A percentile compares a stretch with the other conserved stretches of the same genome.
Evolutionary conservation across 2,888 invertebrate genomes (phyloP).

Genomic region (Operophtera brumata): DNA sequence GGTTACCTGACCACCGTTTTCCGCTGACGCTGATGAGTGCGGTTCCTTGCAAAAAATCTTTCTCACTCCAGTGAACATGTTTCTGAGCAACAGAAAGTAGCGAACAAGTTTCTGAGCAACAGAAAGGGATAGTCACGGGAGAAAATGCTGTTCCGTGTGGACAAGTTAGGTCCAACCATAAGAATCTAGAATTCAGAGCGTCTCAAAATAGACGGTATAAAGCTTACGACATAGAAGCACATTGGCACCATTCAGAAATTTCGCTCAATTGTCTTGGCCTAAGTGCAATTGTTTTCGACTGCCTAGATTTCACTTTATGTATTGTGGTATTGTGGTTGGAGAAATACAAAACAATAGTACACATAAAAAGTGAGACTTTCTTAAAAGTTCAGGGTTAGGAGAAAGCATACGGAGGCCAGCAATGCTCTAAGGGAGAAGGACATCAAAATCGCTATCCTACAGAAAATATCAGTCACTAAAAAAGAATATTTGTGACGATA

Average conservation of each 20-base stretch:
- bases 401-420: no score
- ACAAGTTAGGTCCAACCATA: no score
- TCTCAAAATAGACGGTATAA: conserved; percentile 25
- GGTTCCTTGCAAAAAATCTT: no score
- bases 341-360: not conserved
- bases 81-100: no score
- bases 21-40: no score
- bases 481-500: no score
- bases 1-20: no score
- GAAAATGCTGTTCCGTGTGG: no score
- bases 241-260: conserved; percentile 32
- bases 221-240: conserved; percentile 25
- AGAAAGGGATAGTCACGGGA: no score
- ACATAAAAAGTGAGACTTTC: not conserved
- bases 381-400: not conserved
- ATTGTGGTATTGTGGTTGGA: conserved; percentile 6
- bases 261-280: conserved; percentile 29
- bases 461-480: not conserved
- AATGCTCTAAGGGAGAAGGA: no score
- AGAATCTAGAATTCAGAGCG: conserved; percentile 3
- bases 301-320: conserved; percentile 26
- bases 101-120: no score
- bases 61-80: no score
- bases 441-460: not conserved
- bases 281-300: conserved; percentile 23